Evolutionary conservation across 2,113 vertebrate species (phyloP).

Genomic region (Chelonoidis abingdonii): DNA sequence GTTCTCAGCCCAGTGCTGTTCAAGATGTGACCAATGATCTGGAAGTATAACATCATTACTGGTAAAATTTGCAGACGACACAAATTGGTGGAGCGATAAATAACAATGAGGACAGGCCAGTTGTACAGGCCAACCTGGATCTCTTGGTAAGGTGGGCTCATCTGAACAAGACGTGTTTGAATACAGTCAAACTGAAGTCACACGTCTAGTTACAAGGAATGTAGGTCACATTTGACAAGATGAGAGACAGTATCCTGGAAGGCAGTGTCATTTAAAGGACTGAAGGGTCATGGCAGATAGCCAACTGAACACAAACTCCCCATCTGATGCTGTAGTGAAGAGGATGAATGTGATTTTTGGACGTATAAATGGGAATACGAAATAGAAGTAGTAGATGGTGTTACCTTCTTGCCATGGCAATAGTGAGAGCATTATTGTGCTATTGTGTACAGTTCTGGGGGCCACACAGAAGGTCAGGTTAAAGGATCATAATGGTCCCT

Average conservation of each 20-base stretch:
- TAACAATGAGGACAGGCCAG: background rate
- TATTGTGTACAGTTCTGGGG: background rate
- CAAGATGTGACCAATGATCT: background rate
- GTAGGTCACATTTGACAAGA: background rate
- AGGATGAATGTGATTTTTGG: too few species aligned
- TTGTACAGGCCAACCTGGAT: background rate
- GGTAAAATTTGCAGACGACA: background rate
- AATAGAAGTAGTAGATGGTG: background rate
- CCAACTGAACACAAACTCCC: background rate
- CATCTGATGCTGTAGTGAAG: background rate
- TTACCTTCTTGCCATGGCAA: background rate
- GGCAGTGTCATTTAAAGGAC: background rate
- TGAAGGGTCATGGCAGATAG: background rate
- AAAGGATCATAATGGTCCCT: background rate
- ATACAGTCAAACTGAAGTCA: background rate
- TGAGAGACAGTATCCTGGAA: background rate
- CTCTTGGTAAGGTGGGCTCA: background rate
- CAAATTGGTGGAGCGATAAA: background rate
- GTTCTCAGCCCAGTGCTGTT: accelerated
- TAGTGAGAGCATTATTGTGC: background rate
- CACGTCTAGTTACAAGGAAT: background rate
- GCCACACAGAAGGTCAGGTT: background rate
- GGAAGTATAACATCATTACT: background rate
- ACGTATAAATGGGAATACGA: background rate
- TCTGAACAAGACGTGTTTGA: background rate